Evolutionary conservation across 2,888 invertebrate genomes (phyloP).

Genomic region (Cenopis cana): DNA sequence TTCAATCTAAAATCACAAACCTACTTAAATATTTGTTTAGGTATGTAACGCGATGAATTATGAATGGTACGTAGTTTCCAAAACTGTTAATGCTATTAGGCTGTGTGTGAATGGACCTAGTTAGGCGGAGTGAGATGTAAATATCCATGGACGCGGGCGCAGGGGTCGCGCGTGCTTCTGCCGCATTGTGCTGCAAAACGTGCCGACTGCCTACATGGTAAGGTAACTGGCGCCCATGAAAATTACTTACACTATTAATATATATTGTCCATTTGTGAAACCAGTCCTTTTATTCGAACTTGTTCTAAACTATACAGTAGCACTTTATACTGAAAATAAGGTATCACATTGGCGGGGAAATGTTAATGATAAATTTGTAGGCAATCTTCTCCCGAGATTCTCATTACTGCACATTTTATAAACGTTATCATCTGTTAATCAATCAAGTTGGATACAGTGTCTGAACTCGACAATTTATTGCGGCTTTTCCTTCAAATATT

Average conservation of each 20-base stretch:
- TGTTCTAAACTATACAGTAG: not conserved
- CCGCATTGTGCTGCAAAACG: slow-evolving; percentile 59
- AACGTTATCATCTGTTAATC: slow-evolving; percentile 67
- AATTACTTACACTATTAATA: slow-evolving; percentile 25
- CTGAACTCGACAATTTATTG: slow-evolving; percentile 63
- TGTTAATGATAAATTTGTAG: slow-evolving; percentile 11
- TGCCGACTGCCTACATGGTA: slow-evolving; percentile 43
- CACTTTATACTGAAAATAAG: not conserved
- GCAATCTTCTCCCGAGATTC: slow-evolving; percentile 44
- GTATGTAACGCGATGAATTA: not conserved
- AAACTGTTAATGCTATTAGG: slow-evolving; percentile 20
- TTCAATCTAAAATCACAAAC: no score
- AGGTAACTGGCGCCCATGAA: slow-evolving; percentile 18
- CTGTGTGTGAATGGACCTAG: slow-evolving; percentile 55
- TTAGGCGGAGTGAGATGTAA: slow-evolving; percentile 71
- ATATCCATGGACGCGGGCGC: slow-evolving; percentile 60
- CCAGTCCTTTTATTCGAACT: not conserved
- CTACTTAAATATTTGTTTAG: no score
- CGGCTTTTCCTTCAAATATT: slow-evolving; percentile 65
- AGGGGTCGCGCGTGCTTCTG: slow-evolving; percentile 58
- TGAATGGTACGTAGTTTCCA: not conserved
- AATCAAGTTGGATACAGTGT: slow-evolving; percentile 66
- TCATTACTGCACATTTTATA: slow-evolving; percentile 56
- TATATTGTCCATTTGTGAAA: slow-evolving; percentile 11
- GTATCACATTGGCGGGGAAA: not conserved